Conservation (phyloP, 2,113 vertebrate species). For the Hepsetus odoe region DNA sequence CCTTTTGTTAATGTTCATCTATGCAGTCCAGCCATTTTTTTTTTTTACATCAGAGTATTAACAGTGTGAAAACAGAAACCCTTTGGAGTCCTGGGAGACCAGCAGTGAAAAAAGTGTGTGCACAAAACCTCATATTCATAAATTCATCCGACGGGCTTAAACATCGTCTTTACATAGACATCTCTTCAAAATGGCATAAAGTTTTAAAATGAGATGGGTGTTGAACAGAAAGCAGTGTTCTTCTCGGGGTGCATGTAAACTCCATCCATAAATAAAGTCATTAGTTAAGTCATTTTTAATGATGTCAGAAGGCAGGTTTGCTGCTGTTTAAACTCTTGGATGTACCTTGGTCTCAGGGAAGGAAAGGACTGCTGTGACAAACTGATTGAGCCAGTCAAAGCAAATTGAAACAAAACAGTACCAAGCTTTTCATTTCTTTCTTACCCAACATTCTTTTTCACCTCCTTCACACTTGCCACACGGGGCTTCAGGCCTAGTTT, state of each 20-base stretch:
- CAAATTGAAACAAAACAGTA: slow-evolving; percentile 36
- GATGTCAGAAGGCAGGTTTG: background rate
- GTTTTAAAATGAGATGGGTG: background rate
- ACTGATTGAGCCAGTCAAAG: background rate
- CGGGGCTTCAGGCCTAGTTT: background rate
- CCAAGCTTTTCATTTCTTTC: slow-evolving; percentile 24
- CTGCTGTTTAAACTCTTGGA: slow-evolving; percentile 7
- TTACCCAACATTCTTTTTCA: slow-evolving; percentile 23
- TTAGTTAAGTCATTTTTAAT: background rate
- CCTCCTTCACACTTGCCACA: slow-evolving; percentile 1
- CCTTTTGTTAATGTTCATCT: background rate
- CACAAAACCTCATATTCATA: background rate
- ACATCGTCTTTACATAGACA: slow-evolving; percentile 1
- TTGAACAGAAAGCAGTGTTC: background rate
- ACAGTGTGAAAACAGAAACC: background rate
- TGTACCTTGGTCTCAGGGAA: slow-evolving; percentile 23
- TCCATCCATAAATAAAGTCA: slow-evolving; percentile 1
- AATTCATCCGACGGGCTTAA: background rate
- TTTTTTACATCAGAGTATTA: slow-evolving; percentile 5
- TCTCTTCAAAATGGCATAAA: background rate
- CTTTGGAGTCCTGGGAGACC: background rate
- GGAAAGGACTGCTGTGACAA: slow-evolving; percentile 22
- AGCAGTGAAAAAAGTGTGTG: background rate
- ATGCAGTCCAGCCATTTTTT: background rate
- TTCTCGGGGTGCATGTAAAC: background rate